Evolutionary conservation across 2,113 vertebrate genomes (phyloP), one percentile per base, ranked within the genome.

Genomic region (Pristiophorus japonicus): DNA sequence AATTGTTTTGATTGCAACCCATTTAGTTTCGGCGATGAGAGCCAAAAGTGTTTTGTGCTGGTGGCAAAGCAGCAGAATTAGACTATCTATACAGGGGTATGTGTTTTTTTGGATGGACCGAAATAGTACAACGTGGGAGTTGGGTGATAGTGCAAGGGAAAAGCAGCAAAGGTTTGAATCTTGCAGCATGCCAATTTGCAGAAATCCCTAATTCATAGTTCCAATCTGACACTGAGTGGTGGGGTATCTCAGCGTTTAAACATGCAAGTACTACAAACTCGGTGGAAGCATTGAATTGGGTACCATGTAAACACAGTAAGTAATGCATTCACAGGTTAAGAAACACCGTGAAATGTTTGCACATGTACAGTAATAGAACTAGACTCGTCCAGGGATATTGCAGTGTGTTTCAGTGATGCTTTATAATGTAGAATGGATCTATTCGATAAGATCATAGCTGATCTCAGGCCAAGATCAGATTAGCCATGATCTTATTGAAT

Each of bases 41-140:
- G 59, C 59, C 88, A 92, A 62, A 92, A n/a, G 62, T 92, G 59
- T 62, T n/a, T 65, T 63, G 16, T 63, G 59, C 51, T 90, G 30
- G 87, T 90, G 30, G 87, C 88, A 92, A 92, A 65, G 88, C 88
- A 63, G n/a, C 88, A 63, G 16, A 92, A 42, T 63, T 92, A 63
- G n/a, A 92, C 59, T 92, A 27, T n/a, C n/a, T n/a, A n/a, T n/a
- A n/a, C n/a, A n/a, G n/a, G n/a, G 14, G 0, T 45, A 18, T 20
- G 42, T 88, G 85, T 90, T 51, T 59, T 90, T 51, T 59, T 90
- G 24, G 47, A 90, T 59, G 51, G 27, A n/a, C 12, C 51, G 34
- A 90, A 90, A 55, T 90, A n/a, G 88, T 59, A 18, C n/a, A 92
- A 20, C 30, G 38, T 63, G 34, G 55, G 88, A 92, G 34, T 34